Evolutionary conservation across 2,113 vertebrate genomes (phyloP).

Genomic region (Macquaria australasica): DNA sequence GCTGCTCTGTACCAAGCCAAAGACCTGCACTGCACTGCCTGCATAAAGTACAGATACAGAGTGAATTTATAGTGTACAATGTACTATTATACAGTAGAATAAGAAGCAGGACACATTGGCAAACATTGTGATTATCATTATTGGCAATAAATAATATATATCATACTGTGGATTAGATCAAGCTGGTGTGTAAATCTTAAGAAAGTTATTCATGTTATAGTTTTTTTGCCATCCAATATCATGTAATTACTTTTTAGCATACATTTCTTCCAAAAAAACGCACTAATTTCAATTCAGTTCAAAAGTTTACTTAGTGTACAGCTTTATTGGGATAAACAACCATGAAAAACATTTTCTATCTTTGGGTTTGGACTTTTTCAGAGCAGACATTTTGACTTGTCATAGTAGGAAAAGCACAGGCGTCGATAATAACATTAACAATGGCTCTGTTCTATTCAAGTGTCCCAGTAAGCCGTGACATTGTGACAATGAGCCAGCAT

Average conservation of each 20-base stretch:
- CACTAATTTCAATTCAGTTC: neutral
- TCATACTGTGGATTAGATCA: neutral
- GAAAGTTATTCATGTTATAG: too few species aligned
- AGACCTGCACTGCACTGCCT: slow-evolving; percentile 28
- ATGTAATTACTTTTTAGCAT: neutral
- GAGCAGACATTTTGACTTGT: neutral
- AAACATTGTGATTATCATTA: neutral
- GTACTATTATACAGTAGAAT: neutral
- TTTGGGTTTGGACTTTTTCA: neutral
- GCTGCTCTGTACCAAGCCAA: slow-evolving; percentile 37
- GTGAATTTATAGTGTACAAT: neutral
- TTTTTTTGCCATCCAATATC: neutral
- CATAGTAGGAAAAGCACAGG: neutral
- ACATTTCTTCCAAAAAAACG: neutral
- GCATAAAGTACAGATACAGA: neutral
- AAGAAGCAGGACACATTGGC: neutral
- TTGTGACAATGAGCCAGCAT: neutral
- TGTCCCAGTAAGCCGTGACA: neutral
- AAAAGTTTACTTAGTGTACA: neutral
- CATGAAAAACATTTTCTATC: neutral
- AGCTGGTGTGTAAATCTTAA: neutral
- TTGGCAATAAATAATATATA: neutral
- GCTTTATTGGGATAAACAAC: neutral
- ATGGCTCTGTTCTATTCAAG: too few species aligned
- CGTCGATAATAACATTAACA: neutral